A percentile compares a stretch with the other conserved stretches of the same genome.
phyloP scores from a whole-genome alignment of 1,140 invertebrate genomes.

The Trachymyrmex cornetzi region DNA sequence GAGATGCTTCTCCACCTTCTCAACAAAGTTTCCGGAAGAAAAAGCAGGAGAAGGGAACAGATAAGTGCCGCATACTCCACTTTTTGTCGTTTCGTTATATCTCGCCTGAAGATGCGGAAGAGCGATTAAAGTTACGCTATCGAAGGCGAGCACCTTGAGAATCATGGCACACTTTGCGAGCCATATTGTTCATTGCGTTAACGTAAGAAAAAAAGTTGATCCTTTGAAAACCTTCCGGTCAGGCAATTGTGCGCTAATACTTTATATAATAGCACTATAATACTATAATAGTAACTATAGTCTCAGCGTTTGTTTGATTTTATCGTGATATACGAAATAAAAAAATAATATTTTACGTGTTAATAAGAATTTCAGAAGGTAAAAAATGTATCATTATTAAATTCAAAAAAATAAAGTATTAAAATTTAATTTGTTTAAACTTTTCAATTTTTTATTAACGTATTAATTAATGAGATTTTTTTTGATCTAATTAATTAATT shows the following conservation, averaged over 20 bases:
- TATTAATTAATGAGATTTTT: background rate
- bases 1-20: conserved; percentile 47
- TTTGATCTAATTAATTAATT: background rate
- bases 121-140: conserved; percentile 57
- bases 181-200: conserved; percentile 29
- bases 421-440: background rate
- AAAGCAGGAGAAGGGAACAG: conserved; percentile 1
- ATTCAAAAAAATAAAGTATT: background rate
- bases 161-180: conserved; percentile 14
- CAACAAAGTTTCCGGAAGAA: conserved; percentile 53
- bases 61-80: conserved; percentile 17
- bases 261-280: background rate
- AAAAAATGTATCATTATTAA: background rate
- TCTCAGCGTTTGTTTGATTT: background rate
- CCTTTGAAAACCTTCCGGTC: background rate
- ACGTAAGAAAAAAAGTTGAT: conserved; percentile 32
- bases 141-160: conserved; percentile 14
- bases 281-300: no score
- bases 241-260: background rate
- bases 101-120: conserved; percentile 32
- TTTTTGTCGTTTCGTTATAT: conserved; percentile 37
- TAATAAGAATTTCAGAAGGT: background rate
- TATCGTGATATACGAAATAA: background rate
- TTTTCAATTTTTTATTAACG: background rate
- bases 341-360: background rate